Evolutionary conservation across 2,113 vertebrate species (phyloP).

Genomic region (Odobenus rosmarus): DNA sequence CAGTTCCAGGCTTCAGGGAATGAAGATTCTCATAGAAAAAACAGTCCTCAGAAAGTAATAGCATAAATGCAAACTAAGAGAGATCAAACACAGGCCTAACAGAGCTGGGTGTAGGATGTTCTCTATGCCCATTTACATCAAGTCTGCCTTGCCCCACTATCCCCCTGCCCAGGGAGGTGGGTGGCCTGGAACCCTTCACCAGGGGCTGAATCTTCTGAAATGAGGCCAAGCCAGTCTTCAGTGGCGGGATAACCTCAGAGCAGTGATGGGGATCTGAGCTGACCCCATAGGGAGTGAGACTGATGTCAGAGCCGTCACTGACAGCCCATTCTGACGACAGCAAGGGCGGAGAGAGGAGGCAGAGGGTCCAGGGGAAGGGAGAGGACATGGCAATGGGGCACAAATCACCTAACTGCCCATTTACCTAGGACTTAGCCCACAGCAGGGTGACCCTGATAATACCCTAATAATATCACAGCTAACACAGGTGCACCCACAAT

Average conservation of each 20-base stretch:
- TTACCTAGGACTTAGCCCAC: background rate
- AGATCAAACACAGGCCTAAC: background rate
- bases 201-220: background rate
- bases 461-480: background rate
- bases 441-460: background rate
- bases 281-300: background rate
- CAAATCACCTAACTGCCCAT: background rate
- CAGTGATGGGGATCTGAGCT: background rate
- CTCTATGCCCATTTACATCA: background rate
- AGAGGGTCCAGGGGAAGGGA: background rate
- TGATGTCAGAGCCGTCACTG: background rate
- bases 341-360: background rate
- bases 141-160: rapidly evolving
- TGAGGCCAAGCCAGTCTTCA: background rate
- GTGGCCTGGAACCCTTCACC: background rate
- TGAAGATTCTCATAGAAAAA: background rate
- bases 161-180: background rate
- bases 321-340: background rate
- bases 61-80: background rate
- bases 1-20: background rate
- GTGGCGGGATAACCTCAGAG: background rate
- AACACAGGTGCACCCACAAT: background rate
- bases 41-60: background rate
- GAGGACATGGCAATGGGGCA: background rate
- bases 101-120: rapidly evolving